Conservation (phyloP, 2,888 invertebrate species). For the Leptopilina drosophilae region DNA sequence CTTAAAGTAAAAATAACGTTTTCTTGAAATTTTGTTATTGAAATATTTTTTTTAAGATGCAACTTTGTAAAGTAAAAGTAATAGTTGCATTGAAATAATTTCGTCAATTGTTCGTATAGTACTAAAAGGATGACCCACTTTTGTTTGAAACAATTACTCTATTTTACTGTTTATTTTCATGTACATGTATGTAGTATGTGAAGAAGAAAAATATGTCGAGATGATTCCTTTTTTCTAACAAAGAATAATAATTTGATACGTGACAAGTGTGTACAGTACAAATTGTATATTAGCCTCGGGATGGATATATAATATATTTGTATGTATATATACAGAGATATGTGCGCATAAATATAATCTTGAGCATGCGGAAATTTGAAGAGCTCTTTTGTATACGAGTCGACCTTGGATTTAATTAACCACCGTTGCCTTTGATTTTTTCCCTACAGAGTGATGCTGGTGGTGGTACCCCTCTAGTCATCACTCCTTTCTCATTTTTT, state of each 20-base stretch:
- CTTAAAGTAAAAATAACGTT: too few relatives aligned
- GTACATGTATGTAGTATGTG: too few relatives aligned
- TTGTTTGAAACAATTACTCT: not conserved
- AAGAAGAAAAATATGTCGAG: not conserved
- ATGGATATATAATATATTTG: not conserved
- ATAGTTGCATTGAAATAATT: too few relatives aligned
- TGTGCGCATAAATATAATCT: slow-evolving; percentile 3
- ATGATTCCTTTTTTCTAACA: not conserved
- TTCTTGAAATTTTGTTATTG: too few relatives aligned
- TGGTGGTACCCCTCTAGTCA: not conserved
- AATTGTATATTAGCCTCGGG: not conserved
- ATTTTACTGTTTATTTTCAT: not conserved
- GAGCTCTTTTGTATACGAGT: slow-evolving; percentile 10
- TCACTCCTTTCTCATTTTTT: not conserved
- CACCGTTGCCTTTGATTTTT: not conserved
- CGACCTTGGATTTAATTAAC: slow-evolving; percentile 21
- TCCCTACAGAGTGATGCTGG: too few relatives aligned
- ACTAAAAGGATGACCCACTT: too few relatives aligned
- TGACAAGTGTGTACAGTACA: not conserved
- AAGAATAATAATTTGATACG: not conserved
- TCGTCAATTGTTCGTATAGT: too few relatives aligned
- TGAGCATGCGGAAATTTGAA: not conserved
- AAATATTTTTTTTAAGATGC: too few relatives aligned
- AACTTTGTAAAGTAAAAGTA: too few relatives aligned
- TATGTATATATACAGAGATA: not conserved